Evolutionary conservation across 2,797 vertebrate species (phyloP).

Genomic region (Sebastes melanostomus): DNA sequence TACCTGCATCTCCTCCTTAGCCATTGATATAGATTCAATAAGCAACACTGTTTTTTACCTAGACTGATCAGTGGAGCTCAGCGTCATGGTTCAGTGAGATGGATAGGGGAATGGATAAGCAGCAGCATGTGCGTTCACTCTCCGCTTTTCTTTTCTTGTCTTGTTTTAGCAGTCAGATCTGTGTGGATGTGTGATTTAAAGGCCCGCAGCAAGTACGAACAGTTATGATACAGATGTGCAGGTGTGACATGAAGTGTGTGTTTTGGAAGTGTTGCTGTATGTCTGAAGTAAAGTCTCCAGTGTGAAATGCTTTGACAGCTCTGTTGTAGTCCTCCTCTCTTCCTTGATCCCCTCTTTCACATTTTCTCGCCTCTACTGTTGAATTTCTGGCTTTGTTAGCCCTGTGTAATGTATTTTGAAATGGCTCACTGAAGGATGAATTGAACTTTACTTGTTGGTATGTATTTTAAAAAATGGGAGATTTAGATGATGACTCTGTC

Average conservation of each 20-base stretch:
- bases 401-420: neutral
- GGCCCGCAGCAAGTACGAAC: conserved; percentile 15
- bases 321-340: neutral
- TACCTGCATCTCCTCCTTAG: neutral
- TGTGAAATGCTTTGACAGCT: conserved; percentile 8
- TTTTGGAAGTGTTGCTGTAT: neutral
- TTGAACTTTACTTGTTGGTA: neutral
- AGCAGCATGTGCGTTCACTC: neutral
- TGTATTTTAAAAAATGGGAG: neutral
- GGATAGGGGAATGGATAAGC: neutral
- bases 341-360: neutral
- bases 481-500: neutral
- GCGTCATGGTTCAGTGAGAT: neutral
- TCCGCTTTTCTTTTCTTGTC: neutral
- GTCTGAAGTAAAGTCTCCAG: conserved; percentile 16
- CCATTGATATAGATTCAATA: neutral
- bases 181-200: conserved; percentile 8
- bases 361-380: neutral
- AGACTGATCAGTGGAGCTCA: neutral
- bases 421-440: conserved; percentile 6
- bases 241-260: neutral
- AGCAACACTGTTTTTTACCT: neutral
- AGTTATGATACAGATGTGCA: neutral
- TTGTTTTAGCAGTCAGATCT: neutral
- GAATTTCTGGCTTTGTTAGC: neutral